These are phyloP conservation scores for Epistrophe grossulariae DNA, from an alignment of 2,888 invertebrate species.

Conservation along the genomic window DNA sequence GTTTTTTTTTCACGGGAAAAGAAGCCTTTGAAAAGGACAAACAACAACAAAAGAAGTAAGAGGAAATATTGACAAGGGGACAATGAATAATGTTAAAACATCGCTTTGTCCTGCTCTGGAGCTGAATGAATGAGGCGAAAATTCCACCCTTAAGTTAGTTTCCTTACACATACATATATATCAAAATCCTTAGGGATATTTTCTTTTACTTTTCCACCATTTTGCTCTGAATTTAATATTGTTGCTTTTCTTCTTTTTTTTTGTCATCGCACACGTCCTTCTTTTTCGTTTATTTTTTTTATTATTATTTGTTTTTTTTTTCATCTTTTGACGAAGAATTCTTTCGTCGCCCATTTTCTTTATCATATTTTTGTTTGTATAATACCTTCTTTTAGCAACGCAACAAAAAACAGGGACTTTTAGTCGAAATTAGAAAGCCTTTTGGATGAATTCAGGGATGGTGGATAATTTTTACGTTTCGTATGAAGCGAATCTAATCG, in stretches of 20 bases:
- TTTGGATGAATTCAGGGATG: conserved; percentile 36
- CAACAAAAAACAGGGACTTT: conserved; percentile 23
- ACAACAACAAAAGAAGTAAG: background rate
- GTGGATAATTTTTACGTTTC: conserved; percentile 50
- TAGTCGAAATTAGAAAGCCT: conserved; percentile 37
- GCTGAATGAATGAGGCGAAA: conserved; percentile 38
- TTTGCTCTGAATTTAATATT: conserved; percentile 46
- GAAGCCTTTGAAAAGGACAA: background rate
- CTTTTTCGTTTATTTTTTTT: conserved; percentile 32
- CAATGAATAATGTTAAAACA: conserved; percentile 56
- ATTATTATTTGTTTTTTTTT: conserved; percentile 1
- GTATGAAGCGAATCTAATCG: conserved; percentile 67
- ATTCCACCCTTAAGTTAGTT: conserved; percentile 60
- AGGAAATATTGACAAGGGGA: conserved; percentile 46
- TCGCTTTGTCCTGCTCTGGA: conserved; percentile 41
- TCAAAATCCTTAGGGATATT: conserved; percentile 23
- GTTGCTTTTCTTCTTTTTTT: conserved; percentile 15
- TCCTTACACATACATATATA: background rate
- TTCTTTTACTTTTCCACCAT: conserved; percentile 61
- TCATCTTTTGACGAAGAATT: conserved; percentile 56
- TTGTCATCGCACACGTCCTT: conserved; percentile 3
- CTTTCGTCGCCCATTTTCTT: conserved; percentile 60
- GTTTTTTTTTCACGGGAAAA: background rate
- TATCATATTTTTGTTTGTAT: conserved; percentile 63
- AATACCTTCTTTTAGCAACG: background rate